These are phyloP conservation scores for Pygmarrhopalites habei DNA, from an alignment of 1,140 invertebrate genomes.

Conservation along the genomic window DNA sequence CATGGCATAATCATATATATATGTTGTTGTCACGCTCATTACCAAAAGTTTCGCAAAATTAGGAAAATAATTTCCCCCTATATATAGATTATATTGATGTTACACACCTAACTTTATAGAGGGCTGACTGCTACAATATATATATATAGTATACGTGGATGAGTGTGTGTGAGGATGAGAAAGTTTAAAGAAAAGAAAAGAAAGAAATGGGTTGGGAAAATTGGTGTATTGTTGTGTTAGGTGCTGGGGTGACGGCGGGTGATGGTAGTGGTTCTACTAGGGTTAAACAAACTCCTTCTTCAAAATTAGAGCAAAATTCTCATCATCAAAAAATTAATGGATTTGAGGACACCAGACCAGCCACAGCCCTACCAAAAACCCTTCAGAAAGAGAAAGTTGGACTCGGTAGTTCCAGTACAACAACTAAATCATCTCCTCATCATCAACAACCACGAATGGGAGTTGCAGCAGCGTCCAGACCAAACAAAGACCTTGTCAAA, in stretches of 20 bases:
- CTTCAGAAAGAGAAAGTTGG: conserved; percentile 14
- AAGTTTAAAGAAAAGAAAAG: no score
- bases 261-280: conserved; percentile 7
- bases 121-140: no score
- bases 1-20: no score
- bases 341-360: conserved; percentile 4
- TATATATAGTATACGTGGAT: no score
- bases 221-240: conserved; percentile 11
- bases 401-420: not conserved
- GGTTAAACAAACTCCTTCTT: conserved; percentile 14
- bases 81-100: no score
- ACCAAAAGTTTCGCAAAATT: no score
- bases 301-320: conserved; percentile 16
- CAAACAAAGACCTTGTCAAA: conserved; percentile 5
- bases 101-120: no score
- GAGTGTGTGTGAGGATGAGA: no score
- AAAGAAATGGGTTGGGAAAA: not conserved
- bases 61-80: no score
- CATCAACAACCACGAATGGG: not conserved
- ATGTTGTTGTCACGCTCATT: no score
- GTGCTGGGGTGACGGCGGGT: conserved; percentile 26
- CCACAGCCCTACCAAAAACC: not conserved
- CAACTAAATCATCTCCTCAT: conserved; percentile 4
- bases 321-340: conserved; percentile 16
- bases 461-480: not conserved